Percentiles rank a stretch among this genome's conserved stretches.
Conservation (phyloP, 2,797 vertebrate genomes). For the Cyprinodon diabolis region DNA sequence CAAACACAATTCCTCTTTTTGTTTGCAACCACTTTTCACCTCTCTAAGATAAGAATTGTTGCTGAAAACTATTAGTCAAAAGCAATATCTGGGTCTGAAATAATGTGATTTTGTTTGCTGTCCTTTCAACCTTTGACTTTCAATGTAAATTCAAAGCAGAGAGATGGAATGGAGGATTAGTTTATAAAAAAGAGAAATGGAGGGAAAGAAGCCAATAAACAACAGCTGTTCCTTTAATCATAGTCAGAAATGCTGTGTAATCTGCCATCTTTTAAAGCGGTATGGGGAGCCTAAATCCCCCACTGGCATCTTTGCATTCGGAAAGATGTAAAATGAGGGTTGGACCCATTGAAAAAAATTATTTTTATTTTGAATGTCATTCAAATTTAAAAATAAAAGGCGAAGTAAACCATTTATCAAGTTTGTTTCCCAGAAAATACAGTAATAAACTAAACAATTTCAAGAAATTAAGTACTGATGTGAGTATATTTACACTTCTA, state of each 20-base stretch:
- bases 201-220: constrained; percentile 53
- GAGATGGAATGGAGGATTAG: constrained; percentile 69
- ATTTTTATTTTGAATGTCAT: constrained; percentile 76
- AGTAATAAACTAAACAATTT: constrained; percentile 12
- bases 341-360: constrained; percentile 79
- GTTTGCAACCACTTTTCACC: constrained; percentile 44
- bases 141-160: constrained; percentile 67
- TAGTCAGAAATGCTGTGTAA: constrained; percentile 75
- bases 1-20: constrained; percentile 31
- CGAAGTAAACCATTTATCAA: constrained; percentile 63
- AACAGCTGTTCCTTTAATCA: constrained; percentile 64
- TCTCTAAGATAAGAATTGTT: constrained; percentile 60
- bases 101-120: constrained; percentile 79
- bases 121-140: constrained; percentile 71
- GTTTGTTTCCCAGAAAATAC: constrained; percentile 59
- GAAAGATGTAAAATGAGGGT: constrained; percentile 72
- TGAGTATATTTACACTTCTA: constrained; percentile 48
- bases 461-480: constrained; percentile 23
- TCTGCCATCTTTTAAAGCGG: constrained; percentile 48
- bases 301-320: constrained; percentile 50
- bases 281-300: constrained; percentile 36
- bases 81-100: constrained; percentile 64
- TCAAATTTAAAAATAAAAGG: constrained; percentile 76
- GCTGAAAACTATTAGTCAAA: constrained; percentile 75
- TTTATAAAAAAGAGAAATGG: constrained; percentile 57